Conservation (phyloP, 2,113 vertebrate genomes). For the Apeltes quadracus region DNA sequence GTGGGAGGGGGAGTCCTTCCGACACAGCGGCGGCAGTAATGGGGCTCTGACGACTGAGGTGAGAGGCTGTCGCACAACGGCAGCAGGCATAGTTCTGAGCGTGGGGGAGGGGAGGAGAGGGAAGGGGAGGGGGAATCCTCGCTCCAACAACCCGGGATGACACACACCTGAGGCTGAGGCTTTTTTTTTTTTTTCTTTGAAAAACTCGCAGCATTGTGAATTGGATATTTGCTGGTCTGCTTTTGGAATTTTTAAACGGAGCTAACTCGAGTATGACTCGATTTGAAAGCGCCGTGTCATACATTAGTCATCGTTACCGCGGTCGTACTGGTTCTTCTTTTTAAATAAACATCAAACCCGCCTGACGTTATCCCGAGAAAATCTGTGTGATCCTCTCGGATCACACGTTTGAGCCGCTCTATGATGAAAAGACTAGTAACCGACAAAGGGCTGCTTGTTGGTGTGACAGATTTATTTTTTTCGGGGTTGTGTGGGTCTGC, state of each 20-base stretch:
- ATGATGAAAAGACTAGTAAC: constrained; percentile 71
- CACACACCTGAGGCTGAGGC: background rate
- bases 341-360: constrained; percentile 60
- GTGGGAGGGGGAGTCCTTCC: constrained; percentile 12
- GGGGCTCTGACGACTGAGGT: constrained; percentile 53
- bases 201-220: background rate
- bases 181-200: background rate
- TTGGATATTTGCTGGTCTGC: background rate
- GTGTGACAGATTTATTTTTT: constrained; percentile 42
- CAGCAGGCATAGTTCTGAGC: constrained; percentile 15
- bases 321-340: constrained; percentile 36
- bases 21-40: constrained; percentile 63
- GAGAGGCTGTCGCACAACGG: constrained; percentile 40
- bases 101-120: background rate
- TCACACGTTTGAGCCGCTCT: constrained; percentile 55
- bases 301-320: background rate
- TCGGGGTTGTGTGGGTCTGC: background rate
- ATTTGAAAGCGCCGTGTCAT: constrained; percentile 14
- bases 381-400: constrained; percentile 54
- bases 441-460: constrained; percentile 39
- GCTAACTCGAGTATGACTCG: too few species aligned
- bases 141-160: constrained; percentile 4
- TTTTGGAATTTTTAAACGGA: background rate
- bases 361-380: constrained; percentile 56
- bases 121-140: constrained; percentile 8